These are phyloP conservation scores for Aleiodes testaceus DNA, from an alignment of 2,888 invertebrate genomes.

Conservation along the genomic window DNA sequence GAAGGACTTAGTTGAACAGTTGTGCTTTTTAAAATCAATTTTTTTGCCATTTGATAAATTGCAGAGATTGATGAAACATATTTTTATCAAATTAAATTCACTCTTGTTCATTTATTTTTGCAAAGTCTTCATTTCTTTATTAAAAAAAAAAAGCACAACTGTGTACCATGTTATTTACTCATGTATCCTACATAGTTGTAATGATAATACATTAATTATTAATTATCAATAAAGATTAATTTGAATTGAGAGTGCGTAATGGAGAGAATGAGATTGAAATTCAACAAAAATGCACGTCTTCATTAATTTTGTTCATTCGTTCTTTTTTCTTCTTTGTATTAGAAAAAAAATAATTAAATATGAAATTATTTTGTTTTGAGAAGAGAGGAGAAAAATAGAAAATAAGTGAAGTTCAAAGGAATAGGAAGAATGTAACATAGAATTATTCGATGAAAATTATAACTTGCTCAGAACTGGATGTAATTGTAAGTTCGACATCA, in stretches of 20 bases:
- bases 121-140: too few relatives aligned
- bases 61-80: not conserved
- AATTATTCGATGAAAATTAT: constrained; percentile 57
- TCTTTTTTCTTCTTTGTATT: constrained; percentile 48
- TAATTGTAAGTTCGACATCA: constrained; percentile 59
- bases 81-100: not conserved
- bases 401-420: not conserved
- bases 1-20: constrained; percentile 23
- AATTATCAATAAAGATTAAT: not conserved
- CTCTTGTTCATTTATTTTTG: not conserved
- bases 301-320: too few relatives aligned
- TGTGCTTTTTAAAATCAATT: not conserved
- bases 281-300: too few relatives aligned
- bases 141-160: not conserved
- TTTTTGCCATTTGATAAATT: not conserved
- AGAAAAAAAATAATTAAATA: constrained; percentile 23
- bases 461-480: constrained; percentile 67
- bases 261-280: constrained; percentile 15
- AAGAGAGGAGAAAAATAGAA: not conserved
- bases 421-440: constrained; percentile 39
- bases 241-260: not conserved
- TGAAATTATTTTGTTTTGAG: not conserved
- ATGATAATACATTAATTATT: not conserved
- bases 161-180: constrained; percentile 3
- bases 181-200: too few relatives aligned